Evolutionary conservation across 2,797 vertebrate genomes (phyloP).

Genomic region (Leuciscus waleckii): DNA sequence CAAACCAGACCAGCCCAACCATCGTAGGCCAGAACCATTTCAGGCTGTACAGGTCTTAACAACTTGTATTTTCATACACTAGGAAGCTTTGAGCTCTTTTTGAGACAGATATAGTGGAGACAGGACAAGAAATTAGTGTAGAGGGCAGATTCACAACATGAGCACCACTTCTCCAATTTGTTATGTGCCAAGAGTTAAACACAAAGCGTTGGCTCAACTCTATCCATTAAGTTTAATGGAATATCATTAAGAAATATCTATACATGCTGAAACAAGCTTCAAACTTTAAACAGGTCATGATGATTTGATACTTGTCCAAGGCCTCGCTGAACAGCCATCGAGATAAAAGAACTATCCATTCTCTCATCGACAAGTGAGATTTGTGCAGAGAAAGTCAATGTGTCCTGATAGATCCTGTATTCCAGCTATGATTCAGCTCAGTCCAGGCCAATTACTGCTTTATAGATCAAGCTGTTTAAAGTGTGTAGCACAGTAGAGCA

Average conservation of each 20-base stretch:
- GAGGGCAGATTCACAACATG: background rate
- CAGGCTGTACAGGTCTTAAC: background rate
- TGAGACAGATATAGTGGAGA: background rate
- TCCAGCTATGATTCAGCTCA: slow-evolving; percentile 22
- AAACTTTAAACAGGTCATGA: background rate
- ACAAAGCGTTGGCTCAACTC: background rate
- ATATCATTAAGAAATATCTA: slow-evolving; percentile 29
- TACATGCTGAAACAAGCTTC: slow-evolving; percentile 25
- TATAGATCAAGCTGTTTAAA: slow-evolving; percentile 40
- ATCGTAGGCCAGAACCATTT: background rate
- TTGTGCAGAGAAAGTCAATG: slow-evolving; percentile 36
- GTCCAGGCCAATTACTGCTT: slow-evolving; percentile 46
- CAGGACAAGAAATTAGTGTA: background rate
- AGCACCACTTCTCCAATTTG: background rate
- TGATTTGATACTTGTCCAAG: slow-evolving; percentile 28
- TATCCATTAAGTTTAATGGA: slow-evolving; percentile 13
- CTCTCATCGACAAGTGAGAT: slow-evolving; percentile 40
- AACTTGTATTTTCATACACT: background rate
- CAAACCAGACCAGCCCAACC: background rate
- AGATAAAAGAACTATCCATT: slow-evolving; percentile 35
- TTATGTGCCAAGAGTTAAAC: background rate
- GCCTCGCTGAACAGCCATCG: slow-evolving; percentile 18
- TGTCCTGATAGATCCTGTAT: slow-evolving; percentile 29
- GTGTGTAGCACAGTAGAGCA: slow-evolving; percentile 4
- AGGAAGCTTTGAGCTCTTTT: background rate